Conservation (phyloP, 2,113 vertebrate genomes). For the Chaetura pelagica region DNA sequence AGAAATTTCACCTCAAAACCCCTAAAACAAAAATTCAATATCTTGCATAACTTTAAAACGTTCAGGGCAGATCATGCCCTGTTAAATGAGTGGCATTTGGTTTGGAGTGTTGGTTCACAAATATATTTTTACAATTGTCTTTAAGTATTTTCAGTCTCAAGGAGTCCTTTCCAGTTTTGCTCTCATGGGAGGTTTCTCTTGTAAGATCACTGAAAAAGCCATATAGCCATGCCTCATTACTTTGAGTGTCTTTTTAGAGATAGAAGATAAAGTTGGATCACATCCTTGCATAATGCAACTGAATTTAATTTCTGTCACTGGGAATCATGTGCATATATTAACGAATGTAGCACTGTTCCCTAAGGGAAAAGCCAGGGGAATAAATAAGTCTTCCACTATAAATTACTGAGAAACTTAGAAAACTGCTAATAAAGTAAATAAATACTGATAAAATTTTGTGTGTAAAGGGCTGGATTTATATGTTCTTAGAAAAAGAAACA, state of each 20-base stretch:
- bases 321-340: not conserved
- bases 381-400: not conserved
- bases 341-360: not conserved
- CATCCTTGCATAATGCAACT: not conserved
- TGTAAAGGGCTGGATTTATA: not conserved
- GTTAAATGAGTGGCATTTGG: not conserved
- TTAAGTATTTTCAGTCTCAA: not conserved
- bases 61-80: not conserved
- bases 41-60: not conserved
- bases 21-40: not conserved
- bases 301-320: conserved; percentile 13
- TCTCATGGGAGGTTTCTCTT: not conserved
- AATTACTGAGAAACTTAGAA: not conserved
- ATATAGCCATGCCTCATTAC: not conserved
- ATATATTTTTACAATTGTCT: not conserved
- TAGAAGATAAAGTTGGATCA: not conserved
- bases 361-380: not conserved
- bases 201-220: not conserved
- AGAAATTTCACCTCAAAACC: not conserved
- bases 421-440: not conserved
- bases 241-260: not conserved
- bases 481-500: not conserved
- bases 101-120: not conserved
- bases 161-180: not conserved
- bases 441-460: not conserved